phyloP scores from a whole-genome alignment of 1,140 invertebrate species.

The Ditylenchus dipsaci region DNA sequence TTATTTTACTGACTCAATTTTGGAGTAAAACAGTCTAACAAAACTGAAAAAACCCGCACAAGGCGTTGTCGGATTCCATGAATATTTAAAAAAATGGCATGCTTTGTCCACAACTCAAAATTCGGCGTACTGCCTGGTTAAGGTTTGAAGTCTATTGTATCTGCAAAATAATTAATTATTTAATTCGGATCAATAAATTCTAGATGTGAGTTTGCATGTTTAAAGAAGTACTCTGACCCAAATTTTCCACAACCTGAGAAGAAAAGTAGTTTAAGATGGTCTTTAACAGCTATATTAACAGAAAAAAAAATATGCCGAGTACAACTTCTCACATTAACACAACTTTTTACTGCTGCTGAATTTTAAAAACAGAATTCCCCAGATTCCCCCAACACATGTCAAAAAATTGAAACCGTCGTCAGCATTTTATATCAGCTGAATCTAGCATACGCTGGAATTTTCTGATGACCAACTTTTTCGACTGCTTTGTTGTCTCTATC shows the following conservation, averaged over 20 bases:
- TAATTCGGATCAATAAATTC: too few relatives aligned
- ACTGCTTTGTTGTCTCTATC: neutral
- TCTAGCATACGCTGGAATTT: conserved; percentile 20
- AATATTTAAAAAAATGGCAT: conserved; percentile 64
- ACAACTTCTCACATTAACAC: conserved; percentile 75
- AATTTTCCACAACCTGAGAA: conserved; percentile 42
- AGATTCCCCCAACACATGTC: conserved; percentile 29
- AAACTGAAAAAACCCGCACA: too few relatives aligned
- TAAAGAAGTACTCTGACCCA: conserved; percentile 44
- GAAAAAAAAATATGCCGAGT: conserved; percentile 64
- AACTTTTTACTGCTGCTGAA: conserved; percentile 26
- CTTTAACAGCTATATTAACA: conserved; percentile 1
- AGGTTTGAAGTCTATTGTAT: conserved; percentile 14
- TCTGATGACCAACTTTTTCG: conserved; percentile 18
- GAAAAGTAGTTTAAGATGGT: conserved; percentile 8
- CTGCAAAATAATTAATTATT: too few relatives aligned
- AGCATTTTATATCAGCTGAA: conserved; percentile 7
- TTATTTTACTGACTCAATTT: too few relatives aligned
- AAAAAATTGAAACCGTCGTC: conserved; percentile 14
- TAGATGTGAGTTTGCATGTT: neutral
- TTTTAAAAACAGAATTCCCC: conserved; percentile 36
- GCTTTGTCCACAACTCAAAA: conserved; percentile 74
- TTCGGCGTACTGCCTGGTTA: conserved; percentile 23
- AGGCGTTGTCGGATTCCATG: conserved; percentile 87
- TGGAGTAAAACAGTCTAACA: too few relatives aligned